Base-by-base conservation (phyloP, 1,140 invertebrate species). In the Bilobella aurantiaca region DNA sequence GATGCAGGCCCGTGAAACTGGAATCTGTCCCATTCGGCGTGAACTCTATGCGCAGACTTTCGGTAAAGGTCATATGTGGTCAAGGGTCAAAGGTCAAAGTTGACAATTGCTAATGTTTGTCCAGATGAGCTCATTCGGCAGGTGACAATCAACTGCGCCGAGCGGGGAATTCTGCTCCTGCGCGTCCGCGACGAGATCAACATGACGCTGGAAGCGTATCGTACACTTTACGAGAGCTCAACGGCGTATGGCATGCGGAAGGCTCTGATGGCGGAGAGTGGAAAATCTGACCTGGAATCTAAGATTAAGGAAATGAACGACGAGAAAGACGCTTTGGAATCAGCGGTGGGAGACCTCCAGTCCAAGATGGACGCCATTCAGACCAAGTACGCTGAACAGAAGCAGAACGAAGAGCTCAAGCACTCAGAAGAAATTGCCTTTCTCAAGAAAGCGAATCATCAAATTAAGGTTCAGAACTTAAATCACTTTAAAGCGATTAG, bases 241-340 rank as follows among this genome's bases (percentile, higher is more conserved):
- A 91, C 97, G 61, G 94, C 94, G 3, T 99, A 97, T 77, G 96
- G 96, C 30, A 93, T 98, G 84, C 85, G 96, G 49, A 99, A 98
- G 82, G 93, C 95, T n/a, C 78, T 97, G 0, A 63, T 69, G 79
- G 78, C 84, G 61, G 81, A 83, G 75, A 79, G 87, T 80, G 86
- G 86, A 0, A 89, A 88, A 75, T 81, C 83, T 63, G 85, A 90
- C 70, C 81, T 88, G 71, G 83, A 85, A 71, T 79, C 80, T 34
- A 74, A 80, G 74, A 83, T 84, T 27, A 73, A 78, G 47, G 80
- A 84, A 60, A 77, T 93, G 27, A 83, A 85, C 75, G 73, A 77
- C 1, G 85, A 92, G 71, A 90, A 91, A 70, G 79, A 81, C 37
- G 82, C 85, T 34, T 76, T 95, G 1, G 89, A 94, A 74, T 84